Evolutionary conservation across 2,888 invertebrate genomes (phyloP), one percentile per base, ranked within the genome.

Genomic region (Aphidoletes aphidimyza): DNA sequence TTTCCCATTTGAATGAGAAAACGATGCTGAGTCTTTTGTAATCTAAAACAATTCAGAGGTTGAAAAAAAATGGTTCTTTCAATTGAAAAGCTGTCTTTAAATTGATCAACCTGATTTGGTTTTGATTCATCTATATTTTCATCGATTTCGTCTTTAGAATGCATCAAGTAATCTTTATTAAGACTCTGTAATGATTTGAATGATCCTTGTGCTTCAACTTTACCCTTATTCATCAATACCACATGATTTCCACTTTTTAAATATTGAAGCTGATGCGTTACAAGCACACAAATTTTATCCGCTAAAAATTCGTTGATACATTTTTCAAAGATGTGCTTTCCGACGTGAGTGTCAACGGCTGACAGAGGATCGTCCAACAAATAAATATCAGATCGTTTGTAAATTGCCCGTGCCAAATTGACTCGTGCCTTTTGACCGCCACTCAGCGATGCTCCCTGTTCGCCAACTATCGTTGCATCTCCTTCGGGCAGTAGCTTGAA

Each of bases 351-450:
- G 88, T 96, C 96, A 0, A 96, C 95, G 0, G 95, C 95, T 84
- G 94, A 92, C 5, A 96, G 89, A 0, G 95, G 95, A 90, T 96
- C 95, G 87, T 96, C 95, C 81, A 96, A 89, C 30, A 95, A 88
- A 87, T 95, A 95, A 86, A 95, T 93, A 87, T 95, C 95, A 0
- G 94, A 93, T 85, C 94, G 92, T 83, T 92, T 92, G 87, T 95
- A 95, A n/a, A 95, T 91, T 0, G 94, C 94, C 87, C 95, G 91
- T 0, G 94, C 95, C 85, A 96, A 90, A 88, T 94, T 94, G 30
- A 96, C 93, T 85, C 96, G 90, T 0, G 95, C 95, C 87, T 93
- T 92, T 89, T 95, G 95, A 0, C 95, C 95, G 6, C 95, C 95
- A 88, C 94, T 94, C 37, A 95, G 89, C 85, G 92, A 93, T 0